Evolutionary conservation across 2,888 invertebrate genomes (phyloP), one percentile per base, ranked within the genome.

Genomic region (Penaeus monodon): DNA sequence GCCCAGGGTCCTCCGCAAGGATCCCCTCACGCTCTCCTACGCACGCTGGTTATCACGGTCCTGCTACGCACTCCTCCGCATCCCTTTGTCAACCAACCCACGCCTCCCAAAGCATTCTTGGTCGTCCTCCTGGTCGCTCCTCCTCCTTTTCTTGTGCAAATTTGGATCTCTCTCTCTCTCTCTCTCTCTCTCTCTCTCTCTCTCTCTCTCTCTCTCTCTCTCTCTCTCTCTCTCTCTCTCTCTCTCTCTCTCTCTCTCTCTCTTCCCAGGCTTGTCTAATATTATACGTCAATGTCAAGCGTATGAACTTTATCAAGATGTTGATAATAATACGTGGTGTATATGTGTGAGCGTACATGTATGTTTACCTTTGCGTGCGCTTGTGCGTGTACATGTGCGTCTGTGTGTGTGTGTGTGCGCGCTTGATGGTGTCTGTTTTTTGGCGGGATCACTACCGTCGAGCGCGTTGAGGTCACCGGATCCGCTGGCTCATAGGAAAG

Each of bases 401-500:
- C 10, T 44, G 10, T 44, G 44, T 44, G 44, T 10, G 44, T 44
- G 38, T 38, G 38, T 38, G 38, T 38, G 38, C 38, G 38, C 38
- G 38, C n/a, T 38, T 44, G 44, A 44, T 44, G 44, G n/a, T n/a
- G 77, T 49, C 12, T 10, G 49, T n/a, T 49, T 27, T 24, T n/a
- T n/a, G 3, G 77, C 20, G n/a, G 77, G 77, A 77, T 77, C 77
- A 77, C 63, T 77, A 27, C 49, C n/a, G 77, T 49, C 57, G 77
- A n/a, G 49, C 49, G 77, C 77, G 57, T 77, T 77, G 77, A 77
- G 77, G 77, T 77, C 57, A 77, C 77, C 77, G 63, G 49, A 49
- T 57, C 77, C 49, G 14, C n/a, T 27, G 44, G 44, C 44, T 44
- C 44, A 44, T 44, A 44, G 44, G 44, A 44, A 44, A 44, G 44